Base-by-base conservation (phyloP, 2,797 vertebrate species). In the Karalla daura region DNA sequence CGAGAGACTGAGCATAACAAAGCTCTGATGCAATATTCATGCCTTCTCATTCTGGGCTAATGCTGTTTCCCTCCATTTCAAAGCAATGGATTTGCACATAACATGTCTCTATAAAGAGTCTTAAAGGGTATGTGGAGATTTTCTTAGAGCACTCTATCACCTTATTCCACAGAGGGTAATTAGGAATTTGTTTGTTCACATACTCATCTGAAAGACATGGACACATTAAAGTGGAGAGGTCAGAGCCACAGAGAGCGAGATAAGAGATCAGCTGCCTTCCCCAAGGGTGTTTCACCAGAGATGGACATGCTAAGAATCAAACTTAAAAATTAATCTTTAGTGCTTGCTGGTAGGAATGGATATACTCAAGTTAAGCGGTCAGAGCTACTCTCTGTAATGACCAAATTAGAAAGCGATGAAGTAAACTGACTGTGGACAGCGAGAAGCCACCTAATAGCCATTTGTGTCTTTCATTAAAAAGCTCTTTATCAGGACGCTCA, bases 1-100 rank as follows among this genome's bases (percentile, higher is more conserved):
- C 86, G 90, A 91, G 93, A 92, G 91, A 86, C 85, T 78, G 87
- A 84, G 84, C 91, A 89, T 90, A 94, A 95, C 93, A 95, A 94
- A 92, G 92, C 93, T 90, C 90, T 88, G 88, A 94, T 95, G 91
- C 94, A 96, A 95, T 95, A 95, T 94, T 94, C 93, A 96, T 95
- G 94, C 84, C 83, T 91, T 86, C 90, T 85, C 90, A 91, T 93
- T 92, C 92, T 90, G 87, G 89, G 70, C 53, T 61, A 88, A 91
- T 88, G 89, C 90, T 92, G 88, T 90, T 92, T 91, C 74, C 80
- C 83, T 87, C 88, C 80, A 77, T 86, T 87, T 76, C 83, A 83
- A 79, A 86, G 84, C 84, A 86, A 80, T 86, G 81, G 77, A 74
- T 85, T 80, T 86, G 79, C 82, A 84, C 83, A 83, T 70, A 77